These are phyloP conservation scores for Melinaea marsaeus DNA, from an alignment of 2,888 invertebrate genomes.

Conservation along the genomic window DNA sequence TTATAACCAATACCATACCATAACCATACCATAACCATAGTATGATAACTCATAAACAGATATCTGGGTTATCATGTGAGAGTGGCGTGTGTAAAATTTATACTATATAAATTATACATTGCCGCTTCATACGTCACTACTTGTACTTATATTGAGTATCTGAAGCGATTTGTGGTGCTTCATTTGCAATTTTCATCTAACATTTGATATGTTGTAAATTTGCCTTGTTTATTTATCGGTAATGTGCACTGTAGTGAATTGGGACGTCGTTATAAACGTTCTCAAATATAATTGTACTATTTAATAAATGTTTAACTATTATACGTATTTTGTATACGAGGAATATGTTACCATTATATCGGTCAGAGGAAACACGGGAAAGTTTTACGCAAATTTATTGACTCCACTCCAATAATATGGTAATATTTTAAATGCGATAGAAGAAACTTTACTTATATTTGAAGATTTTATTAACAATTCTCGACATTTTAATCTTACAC, in stretches of 20 bases:
- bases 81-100: constrained; percentile 16
- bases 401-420: too few relatives aligned
- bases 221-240: constrained; percentile 41
- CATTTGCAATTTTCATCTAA: background rate
- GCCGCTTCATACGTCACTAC: constrained; percentile 2
- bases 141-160: background rate
- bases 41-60: constrained; percentile 25
- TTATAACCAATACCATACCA: constrained; percentile 26
- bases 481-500: constrained; percentile 9
- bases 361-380: too few relatives aligned
- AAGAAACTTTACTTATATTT: too few relatives aligned
- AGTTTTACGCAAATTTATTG: too few relatives aligned
- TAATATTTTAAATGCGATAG: too few relatives aligned
- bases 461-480: background rate
- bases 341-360: too few relatives aligned
- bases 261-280: constrained; percentile 44
- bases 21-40: constrained; percentile 27
- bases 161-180: background rate
- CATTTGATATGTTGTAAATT: background rate
- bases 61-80: constrained; percentile 27
- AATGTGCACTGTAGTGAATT: constrained; percentile 41
- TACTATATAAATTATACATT: constrained; percentile 10
- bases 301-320: too few relatives aligned
- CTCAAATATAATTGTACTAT: background rate
- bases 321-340: too few relatives aligned